Evolutionary conservation across 1,140 invertebrate genomes (phyloP), one percentile per base, ranked within the genome.

Genomic region (Copidosoma floridanum): DNA sequence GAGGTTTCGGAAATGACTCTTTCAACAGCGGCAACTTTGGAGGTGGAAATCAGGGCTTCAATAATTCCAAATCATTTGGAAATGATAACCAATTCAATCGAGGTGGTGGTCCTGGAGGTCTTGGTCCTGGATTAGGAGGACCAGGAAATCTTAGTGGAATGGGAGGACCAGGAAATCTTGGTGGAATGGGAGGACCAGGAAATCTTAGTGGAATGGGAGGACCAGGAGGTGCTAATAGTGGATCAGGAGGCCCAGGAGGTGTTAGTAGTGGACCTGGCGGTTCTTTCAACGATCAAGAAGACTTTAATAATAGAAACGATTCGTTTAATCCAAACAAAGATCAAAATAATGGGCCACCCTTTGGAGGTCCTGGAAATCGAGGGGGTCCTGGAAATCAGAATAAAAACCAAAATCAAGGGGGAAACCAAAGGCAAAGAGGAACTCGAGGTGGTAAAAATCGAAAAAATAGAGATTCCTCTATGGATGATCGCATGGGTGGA

Each of bases 231-330:
- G n/a, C n/a, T n/a, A n/a, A n/a, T n/a, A n/a, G n/a, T n/a, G 29
- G 29, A 32, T 32, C 29, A 8, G 29, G 29, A 32, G 29, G 29
- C 6, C 52, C 55, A 29, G 38, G 43, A 44, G 61, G 59, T 37
- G 14, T 41, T 1, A 67, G 62, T 16, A 69, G 66, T 52, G 62
- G 61, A 20, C 66, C 66, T 43, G 60, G 54, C 65, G 16, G n/a
- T n/a, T n/a, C n/a, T n/a, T n/a, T n/a, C n/a, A n/a, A n/a, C n/a
- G n/a, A n/a, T n/a, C n/a, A 32, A 54, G n/a, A 50, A 35, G 68
- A 55, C 21, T 73, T 70, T 21, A 65, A 63, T 50, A 37, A 60
- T 50, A 24, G 43, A 46, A 53, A 62, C 10, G 60, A 62, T 27
- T 52, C 54, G 14, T 62, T 62, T 24, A 46, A 32, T 5, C 51